These are phyloP conservation scores for Papilio helenus DNA, from an alignment of 1,140 invertebrate genomes.

Conservation along the genomic window DNA sequence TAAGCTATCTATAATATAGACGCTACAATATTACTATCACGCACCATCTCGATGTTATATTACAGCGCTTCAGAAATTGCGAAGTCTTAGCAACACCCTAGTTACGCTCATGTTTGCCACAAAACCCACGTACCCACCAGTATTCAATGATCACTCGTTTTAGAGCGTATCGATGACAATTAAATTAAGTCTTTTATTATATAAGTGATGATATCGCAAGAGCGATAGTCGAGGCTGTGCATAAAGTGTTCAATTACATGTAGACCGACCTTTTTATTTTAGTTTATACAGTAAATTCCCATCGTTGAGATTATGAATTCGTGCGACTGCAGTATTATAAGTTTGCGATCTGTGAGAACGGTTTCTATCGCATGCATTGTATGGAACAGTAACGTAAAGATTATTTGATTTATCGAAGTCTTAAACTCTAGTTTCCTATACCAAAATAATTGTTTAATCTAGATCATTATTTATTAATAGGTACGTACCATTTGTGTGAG, in stretches of 20 bases:
- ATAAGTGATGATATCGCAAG: slow-evolving; percentile 71
- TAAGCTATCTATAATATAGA: slow-evolving; percentile 1
- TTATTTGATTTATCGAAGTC: slow-evolving; percentile 53
- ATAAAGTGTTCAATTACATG: slow-evolving; percentile 82
- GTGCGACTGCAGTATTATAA: slow-evolving; percentile 72
- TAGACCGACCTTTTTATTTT: slow-evolving; percentile 69
- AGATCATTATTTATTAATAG: slow-evolving; percentile 81
- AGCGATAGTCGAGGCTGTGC: slow-evolving; percentile 78
- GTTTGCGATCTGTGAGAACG: slow-evolving; percentile 57
- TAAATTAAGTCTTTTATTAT: slow-evolving; percentile 72
- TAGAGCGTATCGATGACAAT: slow-evolving; percentile 79
- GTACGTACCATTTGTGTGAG: slow-evolving; percentile 64
- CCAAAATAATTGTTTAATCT: slow-evolving; percentile 78
- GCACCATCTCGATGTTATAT: slow-evolving; percentile 27
- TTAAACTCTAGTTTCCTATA: slow-evolving; percentile 78
- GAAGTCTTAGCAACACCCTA: slow-evolving; percentile 26
- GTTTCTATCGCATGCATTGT: slow-evolving; percentile 50
- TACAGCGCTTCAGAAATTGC: slow-evolving; percentile 7
- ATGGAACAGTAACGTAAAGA: slow-evolving; percentile 50
- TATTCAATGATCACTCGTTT: slow-evolving; percentile 83
- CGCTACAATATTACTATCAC: slow-evolving; percentile 22
- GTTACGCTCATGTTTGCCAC: slow-evolving; percentile 38
- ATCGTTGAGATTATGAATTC: slow-evolving; percentile 77
- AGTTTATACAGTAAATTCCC: slow-evolving; percentile 67
- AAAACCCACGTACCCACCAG: slow-evolving; percentile 71